These are phyloP conservation scores for Cyaniris semiargus DNA, from an alignment of 2,888 invertebrate species.

Conservation along the genomic window DNA sequence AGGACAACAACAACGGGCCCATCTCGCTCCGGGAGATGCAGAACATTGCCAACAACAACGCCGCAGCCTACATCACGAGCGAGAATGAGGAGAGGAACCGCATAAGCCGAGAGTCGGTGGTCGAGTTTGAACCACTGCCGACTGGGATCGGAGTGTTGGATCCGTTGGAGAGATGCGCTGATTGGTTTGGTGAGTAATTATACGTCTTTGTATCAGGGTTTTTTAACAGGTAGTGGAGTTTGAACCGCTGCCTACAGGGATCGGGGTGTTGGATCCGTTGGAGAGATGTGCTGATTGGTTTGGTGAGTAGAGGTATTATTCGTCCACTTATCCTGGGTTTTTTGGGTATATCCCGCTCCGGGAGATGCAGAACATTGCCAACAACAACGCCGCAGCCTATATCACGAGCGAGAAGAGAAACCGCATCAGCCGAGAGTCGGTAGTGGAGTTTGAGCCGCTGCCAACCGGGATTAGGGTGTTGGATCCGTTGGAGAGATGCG, in stretches of 20 bases:
- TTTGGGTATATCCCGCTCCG: background rate
- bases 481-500: conserved; percentile 66
- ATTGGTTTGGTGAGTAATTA: too few species aligned
- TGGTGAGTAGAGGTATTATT: conserved; percentile 52
- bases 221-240: conserved; percentile 64
- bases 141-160: conserved; percentile 59
- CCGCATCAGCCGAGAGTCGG: conserved; percentile 66
- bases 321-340: background rate
- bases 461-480: conserved; percentile 60
- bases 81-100: conserved; percentile 74
- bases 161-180: conserved; percentile 64
- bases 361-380: conserved; percentile 76
- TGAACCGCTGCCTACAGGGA: conserved; percentile 65
- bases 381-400: conserved; percentile 78
- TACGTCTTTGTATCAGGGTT: background rate
- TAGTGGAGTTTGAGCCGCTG: conserved; percentile 71
- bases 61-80: conserved; percentile 74
- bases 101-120: conserved; percentile 68
- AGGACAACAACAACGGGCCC: conserved; percentile 80
- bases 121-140: conserved; percentile 72
- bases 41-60: conserved; percentile 80
- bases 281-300: conserved; percentile 74
- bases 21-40: conserved; percentile 79
- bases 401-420: conserved; percentile 75
- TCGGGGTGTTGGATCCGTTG: conserved; percentile 63